Evolutionary conservation across 2,797 vertebrate genomes (phyloP).

Genomic region (Centropyge bicolor): DNA sequence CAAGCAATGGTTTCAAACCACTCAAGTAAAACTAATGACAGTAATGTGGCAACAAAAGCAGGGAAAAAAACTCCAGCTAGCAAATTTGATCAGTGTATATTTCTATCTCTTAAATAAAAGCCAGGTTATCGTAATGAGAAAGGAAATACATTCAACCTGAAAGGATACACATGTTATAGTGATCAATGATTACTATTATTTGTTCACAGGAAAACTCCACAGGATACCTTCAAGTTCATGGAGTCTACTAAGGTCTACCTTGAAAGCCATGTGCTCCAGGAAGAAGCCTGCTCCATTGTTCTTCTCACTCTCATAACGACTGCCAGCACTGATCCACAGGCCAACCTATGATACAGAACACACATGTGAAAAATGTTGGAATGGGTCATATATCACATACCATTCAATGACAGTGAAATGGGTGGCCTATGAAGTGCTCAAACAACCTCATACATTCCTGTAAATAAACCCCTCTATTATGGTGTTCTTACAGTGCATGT

Average conservation of each 20-base stretch:
- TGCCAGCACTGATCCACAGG: slow-evolving; percentile 92
- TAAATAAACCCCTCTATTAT: not conserved
- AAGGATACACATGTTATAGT: not conserved
- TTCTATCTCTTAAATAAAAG: not conserved
- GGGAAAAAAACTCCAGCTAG: not conserved
- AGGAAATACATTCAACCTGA: not conserved
- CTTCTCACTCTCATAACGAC: slow-evolving; percentile 91
- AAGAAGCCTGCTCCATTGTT: slow-evolving; percentile 94
- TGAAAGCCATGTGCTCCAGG: slow-evolving; percentile 96
- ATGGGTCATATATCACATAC: too few relatives aligned
- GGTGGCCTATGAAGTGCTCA: not conserved
- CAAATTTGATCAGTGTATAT: not conserved
- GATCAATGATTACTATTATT: not conserved
- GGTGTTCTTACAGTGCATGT: slow-evolving; percentile 92
- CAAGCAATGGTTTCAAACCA: not conserved
- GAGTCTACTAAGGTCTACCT: slow-evolving; percentile 82
- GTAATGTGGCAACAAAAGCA: not conserved
- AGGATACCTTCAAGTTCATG: not conserved
- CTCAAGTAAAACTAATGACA: not conserved
- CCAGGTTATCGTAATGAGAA: not conserved
- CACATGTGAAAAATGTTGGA: not conserved
- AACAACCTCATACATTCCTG: not conserved
- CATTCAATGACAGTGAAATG: not conserved
- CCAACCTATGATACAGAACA: slow-evolving; percentile 89
- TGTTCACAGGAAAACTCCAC: not conserved